Evolutionary conservation across 2,113 vertebrate species (phyloP), one percentile per base, ranked within the genome.

Genomic region (Carassius gibelio): DNA sequence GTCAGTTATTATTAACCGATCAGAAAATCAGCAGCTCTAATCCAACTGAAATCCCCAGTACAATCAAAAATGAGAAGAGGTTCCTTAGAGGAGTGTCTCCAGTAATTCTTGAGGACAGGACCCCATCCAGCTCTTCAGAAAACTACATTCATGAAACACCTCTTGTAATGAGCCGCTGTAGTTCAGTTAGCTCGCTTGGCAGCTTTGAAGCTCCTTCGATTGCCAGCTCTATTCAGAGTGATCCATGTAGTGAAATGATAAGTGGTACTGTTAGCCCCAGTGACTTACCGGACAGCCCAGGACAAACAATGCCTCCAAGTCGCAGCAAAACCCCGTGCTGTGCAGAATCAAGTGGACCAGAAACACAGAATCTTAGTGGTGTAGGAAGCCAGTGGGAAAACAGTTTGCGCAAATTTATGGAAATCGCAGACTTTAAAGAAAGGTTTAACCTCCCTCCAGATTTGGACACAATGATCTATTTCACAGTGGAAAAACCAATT

Each of bases 271-370:
- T 99, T 89, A 99, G 97, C 13, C 98, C 98, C 34, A 99, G 98
- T 8, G 98, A 99, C 91, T 93, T 99, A 62, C 98, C 98, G 0
- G 98, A 99, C 93, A 99, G 98, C 89, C 98, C 98, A 0, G 98
- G 98, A 4, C 98, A 99, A 94, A 99, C 98, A 17, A 98, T 99
- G 98, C 98, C 98, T 0, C 98, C 98, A 0, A 99, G 98, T 90
- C 96, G 98, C 42, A 98, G 97, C 93, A 99, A 99, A 92, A 99
- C 98, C 0, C 98, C 98, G 0, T 97, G 96, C 1, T 96, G 94
- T 0, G 80, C 89, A 30, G 96, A 97, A 79, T 62, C 95, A 75
- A 94, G 86, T 64, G 93, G 93, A 14, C 91, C 92, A 0, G 97
- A 99, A 85, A 91, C 92, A 61, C 93, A 94, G 75, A 92, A 92